phyloP scores from a whole-genome alignment of 2,797 vertebrate genomes.

The Arrhamphus sclerolepis region DNA sequence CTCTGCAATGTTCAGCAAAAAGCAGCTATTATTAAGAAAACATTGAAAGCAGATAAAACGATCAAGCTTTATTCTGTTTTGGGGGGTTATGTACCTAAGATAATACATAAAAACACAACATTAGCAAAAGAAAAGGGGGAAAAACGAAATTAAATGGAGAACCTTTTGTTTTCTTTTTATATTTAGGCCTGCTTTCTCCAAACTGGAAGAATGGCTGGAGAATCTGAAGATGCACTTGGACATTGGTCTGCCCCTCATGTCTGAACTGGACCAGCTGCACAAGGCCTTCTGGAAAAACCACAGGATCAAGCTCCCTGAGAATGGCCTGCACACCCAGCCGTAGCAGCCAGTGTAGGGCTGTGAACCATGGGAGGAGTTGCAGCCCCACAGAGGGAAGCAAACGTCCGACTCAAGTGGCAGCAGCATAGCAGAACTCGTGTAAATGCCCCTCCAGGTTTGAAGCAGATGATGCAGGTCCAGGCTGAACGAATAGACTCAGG shows the following conservation, averaged over 20 bases:
- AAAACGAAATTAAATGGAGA: too few species aligned
- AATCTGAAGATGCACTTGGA: constrained; percentile 94
- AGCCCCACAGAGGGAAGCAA: constrained; percentile 7
- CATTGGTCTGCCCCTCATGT: constrained; percentile 86
- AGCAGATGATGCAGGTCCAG: constrained; percentile 47
- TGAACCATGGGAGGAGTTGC: constrained; percentile 17
- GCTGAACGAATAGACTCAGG: constrained; percentile 64
- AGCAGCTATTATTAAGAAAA: too few species aligned
- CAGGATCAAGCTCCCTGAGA: constrained; percentile 73
- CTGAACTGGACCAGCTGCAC: constrained; percentile 90
- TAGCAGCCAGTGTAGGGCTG: constrained; percentile 83
- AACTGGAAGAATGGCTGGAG: constrained; percentile 93
- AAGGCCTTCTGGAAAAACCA: constrained; percentile 87
- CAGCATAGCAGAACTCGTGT: constrained; percentile 25
- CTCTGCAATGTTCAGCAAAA: too few species aligned
- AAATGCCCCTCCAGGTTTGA: constrained; percentile 38
- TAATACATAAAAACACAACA: too few species aligned
- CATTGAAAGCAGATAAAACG: too few species aligned
- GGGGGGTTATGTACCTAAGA: too few species aligned
- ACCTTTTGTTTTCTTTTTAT: neutral
- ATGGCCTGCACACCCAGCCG: constrained; percentile 81
- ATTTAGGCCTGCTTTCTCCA: constrained; percentile 88
- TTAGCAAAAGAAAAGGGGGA: too few species aligned
- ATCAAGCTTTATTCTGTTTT: too few species aligned
- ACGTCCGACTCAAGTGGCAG: constrained; percentile 13